These are phyloP conservation scores for Tipula confusa DNA, from an alignment of 2,888 invertebrate genomes.

Conservation along the genomic window DNA sequence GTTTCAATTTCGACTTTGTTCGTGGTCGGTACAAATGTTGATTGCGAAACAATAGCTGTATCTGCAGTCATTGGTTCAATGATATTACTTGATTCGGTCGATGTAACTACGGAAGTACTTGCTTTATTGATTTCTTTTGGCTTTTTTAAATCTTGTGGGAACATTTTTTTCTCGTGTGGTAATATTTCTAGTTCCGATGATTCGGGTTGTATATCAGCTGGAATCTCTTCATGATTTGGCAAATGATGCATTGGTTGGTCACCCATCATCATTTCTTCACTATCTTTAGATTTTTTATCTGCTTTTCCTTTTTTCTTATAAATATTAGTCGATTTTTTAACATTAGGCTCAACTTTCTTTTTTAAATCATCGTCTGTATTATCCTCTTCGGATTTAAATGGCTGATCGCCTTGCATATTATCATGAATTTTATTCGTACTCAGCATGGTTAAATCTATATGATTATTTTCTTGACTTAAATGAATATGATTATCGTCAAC, in stretches of 20 bases:
- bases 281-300: conserved; percentile 33
- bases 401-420: conserved; percentile 47
- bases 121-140: background rate
- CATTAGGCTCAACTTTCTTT: conserved; percentile 33
- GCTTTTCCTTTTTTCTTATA: background rate
- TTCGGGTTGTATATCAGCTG: background rate
- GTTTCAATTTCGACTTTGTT: background rate
- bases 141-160: conserved; percentile 42
- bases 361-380: conserved; percentile 34
- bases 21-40: background rate
- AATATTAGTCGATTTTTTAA: conserved; percentile 33
- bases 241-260: conserved; percentile 42
- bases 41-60: background rate
- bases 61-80: background rate
- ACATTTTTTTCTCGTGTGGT: conserved; percentile 47
- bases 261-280: conserved; percentile 48
- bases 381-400: conserved; percentile 33
- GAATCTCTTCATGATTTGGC: background rate
- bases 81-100: background rate
- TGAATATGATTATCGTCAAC: conserved; percentile 32
- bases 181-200: conserved; percentile 40
- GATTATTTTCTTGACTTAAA: conserved; percentile 47
- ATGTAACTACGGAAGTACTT: background rate
- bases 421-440: conserved; percentile 38
- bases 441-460: conserved; percentile 41